Evolutionary conservation across 92 coral and sea anemone species (phyloP).

Genomic region (Nematostella vectensis): DNA sequence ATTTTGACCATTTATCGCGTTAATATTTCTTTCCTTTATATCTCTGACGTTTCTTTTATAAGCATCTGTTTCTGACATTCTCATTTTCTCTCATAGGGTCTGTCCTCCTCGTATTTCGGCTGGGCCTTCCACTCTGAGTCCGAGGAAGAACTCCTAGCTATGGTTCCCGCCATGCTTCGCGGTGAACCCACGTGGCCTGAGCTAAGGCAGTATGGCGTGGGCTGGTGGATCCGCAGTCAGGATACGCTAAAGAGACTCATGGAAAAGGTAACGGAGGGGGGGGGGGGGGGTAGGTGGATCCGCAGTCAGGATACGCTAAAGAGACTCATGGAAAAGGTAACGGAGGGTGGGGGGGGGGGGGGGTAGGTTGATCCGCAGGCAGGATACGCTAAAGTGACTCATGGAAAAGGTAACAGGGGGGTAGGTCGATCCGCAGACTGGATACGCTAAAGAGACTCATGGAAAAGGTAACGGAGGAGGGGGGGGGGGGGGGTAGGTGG

Average conservation of each 20-base stretch:
- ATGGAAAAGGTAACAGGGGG: slow-evolving; percentile 64
- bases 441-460: slow-evolving; percentile 86
- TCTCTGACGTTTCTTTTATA: not conserved
- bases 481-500: too few relatives aligned
- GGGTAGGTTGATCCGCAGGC: slow-evolving; percentile 93
- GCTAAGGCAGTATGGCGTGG: slow-evolving; percentile 83
- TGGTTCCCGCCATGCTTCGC: slow-evolving; percentile 91
- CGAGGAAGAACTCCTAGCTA: slow-evolving; percentile 90
- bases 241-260: slow-evolving; percentile 86
- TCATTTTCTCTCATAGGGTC: too few relatives aligned
- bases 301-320: slow-evolving; percentile 81
- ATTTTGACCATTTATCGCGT: not conserved
- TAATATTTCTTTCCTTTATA: not conserved
- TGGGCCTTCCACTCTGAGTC: slow-evolving; percentile 99
- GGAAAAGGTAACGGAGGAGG: slow-evolving; percentile 83
- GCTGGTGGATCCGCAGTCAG: slow-evolving; percentile 95
- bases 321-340: slow-evolving; percentile 90
- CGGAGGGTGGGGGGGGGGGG: too few relatives aligned
- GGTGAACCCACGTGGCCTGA: slow-evolving; percentile 95
- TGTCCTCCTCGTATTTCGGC: slow-evolving; percentile 81
- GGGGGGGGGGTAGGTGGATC: slow-evolving; percentile 93
- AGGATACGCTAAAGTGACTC: slow-evolving; percentile 81
- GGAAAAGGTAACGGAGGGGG: slow-evolving; percentile 78
- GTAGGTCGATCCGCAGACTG: slow-evolving; percentile 21
- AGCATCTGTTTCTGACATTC: not conserved